Conservation (phyloP, 2,888 invertebrate species). For the Lycia hirtaria region DNA sequence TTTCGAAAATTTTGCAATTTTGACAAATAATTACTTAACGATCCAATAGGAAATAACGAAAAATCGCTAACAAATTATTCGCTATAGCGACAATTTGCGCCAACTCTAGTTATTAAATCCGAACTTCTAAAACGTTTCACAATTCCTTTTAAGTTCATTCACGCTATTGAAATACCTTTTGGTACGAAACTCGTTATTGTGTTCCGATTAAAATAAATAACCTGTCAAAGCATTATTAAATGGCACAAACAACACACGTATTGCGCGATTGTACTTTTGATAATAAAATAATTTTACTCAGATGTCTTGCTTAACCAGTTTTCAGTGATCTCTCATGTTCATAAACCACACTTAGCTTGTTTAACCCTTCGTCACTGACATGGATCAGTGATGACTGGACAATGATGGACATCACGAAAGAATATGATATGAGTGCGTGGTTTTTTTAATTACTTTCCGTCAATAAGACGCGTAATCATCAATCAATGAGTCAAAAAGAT, state of each 20-base stretch:
- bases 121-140: conserved; percentile 18
- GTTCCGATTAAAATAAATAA: conserved; percentile 69
- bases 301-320: conserved; percentile 50
- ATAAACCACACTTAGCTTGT: conserved; percentile 15
- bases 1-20: too few relatives aligned
- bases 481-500: conserved; percentile 81
- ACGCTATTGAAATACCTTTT: conserved; percentile 19
- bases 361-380: conserved; percentile 30
- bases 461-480: conserved; percentile 72
- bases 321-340: conserved; percentile 43
- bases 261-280: conserved; percentile 64
- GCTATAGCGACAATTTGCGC: too few relatives aligned
- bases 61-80: too few relatives aligned
- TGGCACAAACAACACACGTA: conserved; percentile 51
- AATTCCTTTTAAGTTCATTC: conserved; percentile 19
- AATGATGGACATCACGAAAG: conserved; percentile 47
- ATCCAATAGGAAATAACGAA: too few relatives aligned
- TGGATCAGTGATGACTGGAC: conserved; percentile 48
- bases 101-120: conserved; percentile 32
- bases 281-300: conserved; percentile 70
- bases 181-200: conserved; percentile 41
- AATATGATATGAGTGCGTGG: conserved; percentile 57
- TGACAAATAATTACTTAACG: too few relatives aligned
- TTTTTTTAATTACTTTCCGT: conserved; percentile 81
- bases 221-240: conserved; percentile 68